Evolutionary conservation across 2,888 invertebrate species (phyloP), one percentile per base, ranked within the genome.

Genomic region (Coelogynopora nodosa): DNA sequence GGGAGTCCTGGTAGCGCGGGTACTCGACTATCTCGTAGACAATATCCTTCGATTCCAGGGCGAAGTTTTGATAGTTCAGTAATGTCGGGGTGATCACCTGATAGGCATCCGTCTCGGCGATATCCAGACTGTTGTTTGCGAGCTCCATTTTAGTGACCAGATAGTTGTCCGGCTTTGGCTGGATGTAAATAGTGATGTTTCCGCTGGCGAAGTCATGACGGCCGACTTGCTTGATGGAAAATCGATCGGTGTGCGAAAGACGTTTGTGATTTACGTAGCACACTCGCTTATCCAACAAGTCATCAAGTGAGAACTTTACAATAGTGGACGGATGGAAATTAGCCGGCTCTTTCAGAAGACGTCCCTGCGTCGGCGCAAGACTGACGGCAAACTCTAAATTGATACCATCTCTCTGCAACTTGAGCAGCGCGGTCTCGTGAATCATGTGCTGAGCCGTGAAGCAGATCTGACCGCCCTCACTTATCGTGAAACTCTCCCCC

Each of bases 271-370:
- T 85, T 23, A 67, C 29, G 80, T 86, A 86, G 49, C 23, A 86
- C 1, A 86, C 31, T 2, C 74, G 80, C 80, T 80, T 31, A n/a
- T 82, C 80, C 26, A 86, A 82, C 30, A 86, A 31, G 27, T 86
- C 86, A 30, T 82, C 30, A 86, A 86, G 31, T 29, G 30, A 28
- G 23, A 86, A 30, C n/a, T n/a, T 26, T 30, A 30, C 23, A 0
- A 82, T 27, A 10, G 27, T 85, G n/a, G 2, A 10, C 10, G 80
- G 26, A 82, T 23, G 29, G 30, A 2, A 1, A 23, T 31, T 0
- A 0, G 81, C 80, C 2, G 80, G 30, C 13, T 27, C 31, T 29
- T 31, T 26, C 0, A 86, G 0, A 23, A 86, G n/a, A 29, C 30
- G 28, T 29, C 86, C 86, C 26, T 86, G 31, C 0, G 0, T 74